Conservation (phyloP, 30 jellyfish, hydroid and myxozoan genomes). For the Nemopilema nomurai region DNA sequence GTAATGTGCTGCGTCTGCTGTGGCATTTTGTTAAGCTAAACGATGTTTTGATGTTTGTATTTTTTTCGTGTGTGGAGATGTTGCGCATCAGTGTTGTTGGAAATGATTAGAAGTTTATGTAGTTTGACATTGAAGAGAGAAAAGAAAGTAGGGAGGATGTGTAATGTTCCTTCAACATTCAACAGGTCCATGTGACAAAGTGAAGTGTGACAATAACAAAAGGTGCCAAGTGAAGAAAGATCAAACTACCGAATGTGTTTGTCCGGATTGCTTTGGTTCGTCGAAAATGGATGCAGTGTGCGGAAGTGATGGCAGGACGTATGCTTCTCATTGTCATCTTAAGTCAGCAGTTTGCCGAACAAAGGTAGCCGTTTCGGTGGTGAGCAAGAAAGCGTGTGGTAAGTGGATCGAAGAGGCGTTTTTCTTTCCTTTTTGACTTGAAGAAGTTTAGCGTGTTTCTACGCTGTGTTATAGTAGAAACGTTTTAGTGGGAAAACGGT, state of each 20-base stretch:
- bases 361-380: constrained; percentile 9
- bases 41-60: neutral
- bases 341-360: constrained; percentile 25
- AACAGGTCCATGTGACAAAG: constrained; percentile 49
- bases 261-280: constrained; percentile 44
- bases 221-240: constrained; percentile 29
- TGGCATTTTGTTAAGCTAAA: neutral
- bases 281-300: constrained; percentile 56
- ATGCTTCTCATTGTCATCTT: constrained; percentile 73
- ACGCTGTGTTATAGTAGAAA: neutral
- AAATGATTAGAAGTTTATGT: neutral
- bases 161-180: neutral
- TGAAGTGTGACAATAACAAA: constrained; percentile 28
- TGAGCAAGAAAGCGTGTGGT: constrained; percentile 62
- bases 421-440: neutral
- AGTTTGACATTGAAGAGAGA: neutral
- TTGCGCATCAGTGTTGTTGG: neutral
- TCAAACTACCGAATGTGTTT: constrained; percentile 56
- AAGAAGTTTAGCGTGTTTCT: neutral
- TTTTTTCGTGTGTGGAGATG: neutral
- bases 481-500: too few species aligned
- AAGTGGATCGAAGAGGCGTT: constrained; percentile 1
- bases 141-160: neutral
- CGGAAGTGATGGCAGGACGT: constrained; percentile 73
- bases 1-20: neutral